Conservation (phyloP, 2,113 vertebrate species). For the Actinemys pallida region DNA sequence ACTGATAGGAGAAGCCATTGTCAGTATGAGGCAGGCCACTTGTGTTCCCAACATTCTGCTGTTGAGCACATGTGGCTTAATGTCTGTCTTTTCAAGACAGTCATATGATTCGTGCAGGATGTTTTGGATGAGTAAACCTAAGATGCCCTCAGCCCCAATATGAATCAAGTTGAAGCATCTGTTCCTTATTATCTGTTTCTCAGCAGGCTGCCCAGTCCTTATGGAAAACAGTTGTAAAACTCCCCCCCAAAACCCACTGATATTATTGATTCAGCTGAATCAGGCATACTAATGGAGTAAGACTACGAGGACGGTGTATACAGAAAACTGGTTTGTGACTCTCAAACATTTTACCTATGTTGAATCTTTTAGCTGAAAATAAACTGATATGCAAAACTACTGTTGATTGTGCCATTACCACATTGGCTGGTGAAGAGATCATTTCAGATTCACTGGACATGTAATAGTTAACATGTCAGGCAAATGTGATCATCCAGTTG, state of each 20-base stretch:
- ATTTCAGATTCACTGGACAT: not conserved
- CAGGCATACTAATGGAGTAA: not conserved
- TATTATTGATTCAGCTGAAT: constrained; percentile 31
- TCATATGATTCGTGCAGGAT: constrained; percentile 66
- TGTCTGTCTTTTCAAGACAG: constrained; percentile 13
- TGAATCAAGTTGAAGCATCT: constrained; percentile 65
- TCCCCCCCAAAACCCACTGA: constrained; percentile 40
- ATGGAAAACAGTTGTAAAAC: constrained; percentile 49
- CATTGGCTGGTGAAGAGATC: accelerated
- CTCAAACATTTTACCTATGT: not conserved
- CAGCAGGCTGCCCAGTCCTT: constrained; percentile 53
- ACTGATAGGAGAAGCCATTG: not conserved
- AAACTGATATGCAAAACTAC: not conserved
- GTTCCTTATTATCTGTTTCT: constrained; percentile 65
- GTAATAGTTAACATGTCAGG: not conserved
- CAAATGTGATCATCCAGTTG: not conserved
- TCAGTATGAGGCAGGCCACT: not conserved
- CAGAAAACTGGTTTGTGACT: not conserved
- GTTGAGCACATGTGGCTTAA: not conserved
- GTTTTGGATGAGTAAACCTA: constrained; percentile 62
- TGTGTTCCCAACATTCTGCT: not conserved
- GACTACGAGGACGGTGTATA: not conserved
- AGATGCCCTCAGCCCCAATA: constrained; percentile 39
- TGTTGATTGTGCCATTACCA: not conserved
- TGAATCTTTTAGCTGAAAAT: not conserved